phyloP scores from a whole-genome alignment of 2,797 vertebrate genomes.

The Acipenser transmontanus region DNA sequence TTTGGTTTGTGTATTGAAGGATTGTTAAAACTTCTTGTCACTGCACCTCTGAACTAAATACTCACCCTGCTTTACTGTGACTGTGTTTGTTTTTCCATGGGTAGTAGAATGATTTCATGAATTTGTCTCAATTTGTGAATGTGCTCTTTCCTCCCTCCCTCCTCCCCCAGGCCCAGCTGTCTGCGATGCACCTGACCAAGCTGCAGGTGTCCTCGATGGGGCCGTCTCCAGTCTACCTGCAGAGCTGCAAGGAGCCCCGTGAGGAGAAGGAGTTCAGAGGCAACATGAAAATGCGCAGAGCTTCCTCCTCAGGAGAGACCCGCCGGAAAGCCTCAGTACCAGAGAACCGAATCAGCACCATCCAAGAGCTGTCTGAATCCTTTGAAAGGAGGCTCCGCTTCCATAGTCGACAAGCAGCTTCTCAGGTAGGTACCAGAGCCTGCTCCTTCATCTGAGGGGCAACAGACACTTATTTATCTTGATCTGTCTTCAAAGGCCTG shows the following conservation, averaged over 20 bases:
- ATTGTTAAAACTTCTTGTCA: too few relatives aligned
- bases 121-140: too few relatives aligned
- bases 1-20: too few relatives aligned
- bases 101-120: too few relatives aligned
- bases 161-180: slow-evolving; percentile 64
- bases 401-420: slow-evolving; percentile 49
- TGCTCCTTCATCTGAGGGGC: too few relatives aligned
- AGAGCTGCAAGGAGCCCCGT: slow-evolving; percentile 36
- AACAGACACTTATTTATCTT: too few relatives aligned
- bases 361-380: slow-evolving; percentile 74
- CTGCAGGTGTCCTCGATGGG: slow-evolving; percentile 54
- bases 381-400: slow-evolving; percentile 71
- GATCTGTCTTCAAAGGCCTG: too few relatives aligned
- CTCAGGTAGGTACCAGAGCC: slow-evolving; percentile 60
- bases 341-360: slow-evolving; percentile 58
- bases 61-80: too few relatives aligned
- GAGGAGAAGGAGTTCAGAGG: slow-evolving; percentile 61
- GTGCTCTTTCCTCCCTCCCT: not conserved
- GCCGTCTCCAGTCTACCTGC: slow-evolving; percentile 46
- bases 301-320: slow-evolving; percentile 56
- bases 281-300: slow-evolving; percentile 52
- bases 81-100: too few relatives aligned
- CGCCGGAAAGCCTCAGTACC: slow-evolving; percentile 39
- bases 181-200: slow-evolving; percentile 60
- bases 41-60: too few relatives aligned